Evolutionary conservation across 2,113 vertebrate genomes (phyloP).

Genomic region (Nothocercus nigrocapillus): DNA sequence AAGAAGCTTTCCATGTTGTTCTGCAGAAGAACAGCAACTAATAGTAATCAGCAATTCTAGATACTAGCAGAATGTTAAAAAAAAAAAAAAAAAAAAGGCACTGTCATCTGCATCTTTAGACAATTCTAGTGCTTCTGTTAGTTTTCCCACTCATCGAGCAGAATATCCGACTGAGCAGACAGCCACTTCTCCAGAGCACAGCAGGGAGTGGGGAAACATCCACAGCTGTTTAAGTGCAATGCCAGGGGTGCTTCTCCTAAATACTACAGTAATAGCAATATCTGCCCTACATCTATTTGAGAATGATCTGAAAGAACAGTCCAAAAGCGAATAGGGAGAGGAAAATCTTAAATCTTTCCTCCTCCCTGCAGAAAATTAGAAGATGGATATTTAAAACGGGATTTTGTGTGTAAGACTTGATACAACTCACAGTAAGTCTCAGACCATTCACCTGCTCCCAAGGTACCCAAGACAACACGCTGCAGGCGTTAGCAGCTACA

Average conservation of each 20-base stretch:
- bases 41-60: neutral
- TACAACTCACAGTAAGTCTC: neutral
- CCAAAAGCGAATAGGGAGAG: neutral
- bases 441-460: neutral
- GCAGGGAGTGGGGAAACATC: neutral
- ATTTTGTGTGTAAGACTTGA: neutral
- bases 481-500: neutral
- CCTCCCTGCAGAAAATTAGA: accelerated
- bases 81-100: accelerated
- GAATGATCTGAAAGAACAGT: neutral
- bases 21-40: neutral
- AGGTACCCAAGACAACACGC: neutral
- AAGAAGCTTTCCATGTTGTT: neutral
- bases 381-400: neutral
- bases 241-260: neutral
- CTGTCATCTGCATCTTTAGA: neutral
- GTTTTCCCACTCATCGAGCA: neutral
- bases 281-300: neutral
- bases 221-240: neutral
- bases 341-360: neutral
- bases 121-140: neutral
- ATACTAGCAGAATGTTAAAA: neutral
- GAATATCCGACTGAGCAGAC: neutral
- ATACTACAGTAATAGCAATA: neutral
- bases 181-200: neutral